Evolutionary conservation across 35 echinoderm and acorn worm genomes (phyloP).

Genomic region (Apostichopus parvimensis): DNA sequence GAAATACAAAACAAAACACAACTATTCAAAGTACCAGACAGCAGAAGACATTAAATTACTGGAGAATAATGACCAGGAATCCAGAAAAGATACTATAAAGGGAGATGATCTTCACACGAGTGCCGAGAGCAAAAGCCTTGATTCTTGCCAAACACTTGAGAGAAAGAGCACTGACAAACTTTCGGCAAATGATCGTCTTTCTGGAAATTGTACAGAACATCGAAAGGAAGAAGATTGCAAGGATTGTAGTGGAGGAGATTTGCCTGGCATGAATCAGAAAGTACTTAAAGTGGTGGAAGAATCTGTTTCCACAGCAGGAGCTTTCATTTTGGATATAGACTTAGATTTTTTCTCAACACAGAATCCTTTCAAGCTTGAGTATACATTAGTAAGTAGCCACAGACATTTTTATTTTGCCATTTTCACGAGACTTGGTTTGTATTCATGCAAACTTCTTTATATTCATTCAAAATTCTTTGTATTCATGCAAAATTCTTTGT

Average conservation of each 20-base stretch:
- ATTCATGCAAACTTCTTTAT: background rate
- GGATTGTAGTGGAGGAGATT: background rate
- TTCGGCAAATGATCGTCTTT: background rate
- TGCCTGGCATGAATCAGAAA: background rate
- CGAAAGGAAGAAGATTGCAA: background rate
- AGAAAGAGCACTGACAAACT: background rate
- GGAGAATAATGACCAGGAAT: background rate
- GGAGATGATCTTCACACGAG: background rate
- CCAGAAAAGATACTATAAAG: background rate
- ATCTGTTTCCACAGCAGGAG: background rate
- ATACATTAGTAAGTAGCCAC: conserved; percentile 66
- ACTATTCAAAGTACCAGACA: conserved; percentile 32
- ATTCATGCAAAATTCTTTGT: no score
- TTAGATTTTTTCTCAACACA: conserved; percentile 97
- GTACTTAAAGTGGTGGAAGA: background rate
- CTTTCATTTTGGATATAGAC: conserved; percentile 87
- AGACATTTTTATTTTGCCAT: background rate
- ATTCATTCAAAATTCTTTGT: background rate
- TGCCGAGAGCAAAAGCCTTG: background rate
- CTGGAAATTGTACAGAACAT: background rate
- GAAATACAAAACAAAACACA: conserved; percentile 24
- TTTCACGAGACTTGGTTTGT: no score
- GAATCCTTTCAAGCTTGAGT: conserved; percentile 91
- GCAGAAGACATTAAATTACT: conserved; percentile 23
- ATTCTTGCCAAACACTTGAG: background rate